Evolutionary conservation across 2,888 invertebrate species (phyloP).

Genomic region (Drosophila mulleri): DNA sequence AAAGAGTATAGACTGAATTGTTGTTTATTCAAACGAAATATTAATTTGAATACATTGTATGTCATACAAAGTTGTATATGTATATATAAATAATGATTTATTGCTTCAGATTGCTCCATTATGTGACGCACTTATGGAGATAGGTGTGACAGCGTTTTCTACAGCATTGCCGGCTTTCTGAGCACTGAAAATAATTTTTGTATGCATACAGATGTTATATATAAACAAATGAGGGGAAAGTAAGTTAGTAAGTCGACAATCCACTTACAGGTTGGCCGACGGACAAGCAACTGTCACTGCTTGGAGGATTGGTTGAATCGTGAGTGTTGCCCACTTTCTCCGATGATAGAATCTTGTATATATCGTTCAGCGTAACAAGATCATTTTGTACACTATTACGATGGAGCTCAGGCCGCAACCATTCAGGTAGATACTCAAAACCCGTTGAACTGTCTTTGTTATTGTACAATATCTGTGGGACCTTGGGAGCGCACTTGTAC

Average conservation of each 20-base stretch:
- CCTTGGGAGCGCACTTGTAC: constrained; percentile 66
- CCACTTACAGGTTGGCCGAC: constrained; percentile 49
- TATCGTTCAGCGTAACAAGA: constrained; percentile 13
- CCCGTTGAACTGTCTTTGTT: neutral
- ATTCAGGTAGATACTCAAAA: neutral
- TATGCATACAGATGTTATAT: neutral
- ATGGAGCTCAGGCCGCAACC: neutral
- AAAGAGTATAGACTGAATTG: too few relatives aligned
- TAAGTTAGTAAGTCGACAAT: neutral
- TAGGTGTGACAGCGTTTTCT: constrained; percentile 81
- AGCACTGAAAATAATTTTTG: constrained; percentile 72
- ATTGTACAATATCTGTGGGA: constrained; percentile 18
- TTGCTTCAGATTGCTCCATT: neutral
- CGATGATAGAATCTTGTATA: constrained; percentile 13
- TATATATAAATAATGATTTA: neutral
- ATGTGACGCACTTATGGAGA: constrained; percentile 83
- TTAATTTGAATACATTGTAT: neutral
- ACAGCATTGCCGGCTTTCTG: constrained; percentile 77
- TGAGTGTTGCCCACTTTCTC: constrained; percentile 33
- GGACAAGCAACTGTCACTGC: constrained; percentile 18
- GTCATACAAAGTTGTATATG: neutral
- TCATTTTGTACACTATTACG: neutral
- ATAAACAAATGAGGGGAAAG: constrained; percentile 22
- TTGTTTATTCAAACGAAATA: too few relatives aligned
- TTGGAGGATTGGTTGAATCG: neutral